phyloP scores from a whole-genome alignment of 1,140 invertebrate genomes.

The Himalopsyche phryganea region DNA sequence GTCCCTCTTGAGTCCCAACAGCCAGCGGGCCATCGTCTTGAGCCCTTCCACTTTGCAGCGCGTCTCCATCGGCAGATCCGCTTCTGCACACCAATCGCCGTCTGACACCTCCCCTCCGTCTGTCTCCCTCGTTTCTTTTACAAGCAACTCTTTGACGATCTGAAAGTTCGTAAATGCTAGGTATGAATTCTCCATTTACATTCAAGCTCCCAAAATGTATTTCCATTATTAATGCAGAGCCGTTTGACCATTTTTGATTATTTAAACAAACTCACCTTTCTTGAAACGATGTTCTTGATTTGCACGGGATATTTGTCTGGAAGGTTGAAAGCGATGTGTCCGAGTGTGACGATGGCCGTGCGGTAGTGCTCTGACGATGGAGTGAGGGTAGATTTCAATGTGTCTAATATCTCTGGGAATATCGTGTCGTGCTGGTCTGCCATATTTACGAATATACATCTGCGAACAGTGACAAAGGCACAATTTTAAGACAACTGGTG shows the following conservation, averaged over 20 bases:
- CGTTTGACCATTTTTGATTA: too few species aligned
- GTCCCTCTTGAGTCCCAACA: constrained; percentile 86
- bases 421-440: constrained; percentile 74
- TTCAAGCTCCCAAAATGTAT: too few species aligned
- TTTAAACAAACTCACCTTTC: constrained; percentile 63
- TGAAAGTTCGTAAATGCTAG: too few species aligned
- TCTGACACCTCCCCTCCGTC: constrained; percentile 52
- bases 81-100: constrained; percentile 82
- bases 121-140: constrained; percentile 65
- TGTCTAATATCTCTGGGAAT: constrained; percentile 84
- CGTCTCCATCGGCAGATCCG: constrained; percentile 85
- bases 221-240: too few species aligned
- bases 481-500: too few species aligned
- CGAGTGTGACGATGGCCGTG: constrained; percentile 89
- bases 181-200: too few species aligned
- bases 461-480: constrained; percentile 33
- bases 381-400: constrained; percentile 69
- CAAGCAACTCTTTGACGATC: constrained; percentile 92
- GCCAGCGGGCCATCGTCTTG: constrained; percentile 94
- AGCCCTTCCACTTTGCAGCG: constrained; percentile 91
- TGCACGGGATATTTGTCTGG: constrained; percentile 83
- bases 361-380: constrained; percentile 82
- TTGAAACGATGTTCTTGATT: constrained; percentile 91
- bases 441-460: constrained; percentile 87
- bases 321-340: constrained; percentile 90